Evolutionary conservation across 2,888 invertebrate genomes (phyloP).

Genomic region (Venusia cambrica): DNA sequence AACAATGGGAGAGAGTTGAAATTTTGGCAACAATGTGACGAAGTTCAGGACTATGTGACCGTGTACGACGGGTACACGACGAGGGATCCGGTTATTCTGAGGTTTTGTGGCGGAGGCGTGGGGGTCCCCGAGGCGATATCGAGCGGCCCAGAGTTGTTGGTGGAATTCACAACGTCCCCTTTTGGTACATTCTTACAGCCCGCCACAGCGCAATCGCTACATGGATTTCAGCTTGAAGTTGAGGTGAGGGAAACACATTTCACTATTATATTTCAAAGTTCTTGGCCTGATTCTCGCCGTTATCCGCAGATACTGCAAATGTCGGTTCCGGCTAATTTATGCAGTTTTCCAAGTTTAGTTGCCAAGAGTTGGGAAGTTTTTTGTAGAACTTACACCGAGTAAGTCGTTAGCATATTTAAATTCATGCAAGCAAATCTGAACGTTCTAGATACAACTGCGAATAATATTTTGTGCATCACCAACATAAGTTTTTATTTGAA

Average conservation of each 20-base stretch:
- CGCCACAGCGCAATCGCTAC: conserved; percentile 87
- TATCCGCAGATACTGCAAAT: conserved; percentile 30
- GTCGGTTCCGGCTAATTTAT: conserved; percentile 35
- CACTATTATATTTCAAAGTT: conserved; percentile 19
- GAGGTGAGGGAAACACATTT: conserved; percentile 74
- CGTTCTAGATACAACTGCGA: conserved; percentile 20
- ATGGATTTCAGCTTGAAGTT: conserved; percentile 94
- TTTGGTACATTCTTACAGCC: conserved; percentile 94
- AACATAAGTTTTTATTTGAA: conserved; percentile 3
- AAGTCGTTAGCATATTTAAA: conserved; percentile 36
- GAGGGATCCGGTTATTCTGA: conserved; percentile 91
- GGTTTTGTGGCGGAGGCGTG: conserved; percentile 95
- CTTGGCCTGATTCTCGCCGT: conserved; percentile 18
- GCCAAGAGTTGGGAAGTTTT: conserved; percentile 37
- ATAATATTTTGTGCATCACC: conserved; percentile 6
- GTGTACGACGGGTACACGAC: conserved; percentile 94
- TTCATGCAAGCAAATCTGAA: conserved; percentile 24
- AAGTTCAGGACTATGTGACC: conserved; percentile 93
- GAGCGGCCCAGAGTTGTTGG: conserved; percentile 92
- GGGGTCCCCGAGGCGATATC: conserved; percentile 92
- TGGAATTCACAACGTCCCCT: conserved; percentile 94
- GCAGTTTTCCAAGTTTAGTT: conserved; percentile 34
- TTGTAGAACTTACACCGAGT: conserved; percentile 32
- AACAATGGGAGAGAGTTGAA: conserved; percentile 81
- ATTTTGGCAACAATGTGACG: conserved; percentile 93